Percentiles rank a stretch among this genome's conserved stretches.
These are phyloP conservation scores for Zaprionus davidi DNA, from an alignment of 1,140 invertebrate genomes.

Conservation along the genomic window DNA sequence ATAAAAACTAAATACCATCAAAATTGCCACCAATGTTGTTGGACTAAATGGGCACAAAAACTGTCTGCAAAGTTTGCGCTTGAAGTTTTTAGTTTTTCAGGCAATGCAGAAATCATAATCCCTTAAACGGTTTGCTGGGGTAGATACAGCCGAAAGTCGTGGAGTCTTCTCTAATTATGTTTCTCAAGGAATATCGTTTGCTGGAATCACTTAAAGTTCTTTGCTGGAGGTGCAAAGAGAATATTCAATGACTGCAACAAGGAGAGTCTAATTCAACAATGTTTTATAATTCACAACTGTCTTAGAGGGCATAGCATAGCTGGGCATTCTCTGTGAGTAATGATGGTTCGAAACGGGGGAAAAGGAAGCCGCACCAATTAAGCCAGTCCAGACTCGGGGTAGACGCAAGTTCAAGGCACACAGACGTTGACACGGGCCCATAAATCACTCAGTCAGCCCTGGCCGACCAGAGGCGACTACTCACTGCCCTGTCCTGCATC, in stretches of 20 bases:
- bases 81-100: slow-evolving; percentile 73
- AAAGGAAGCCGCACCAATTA: slow-evolving; percentile 61
- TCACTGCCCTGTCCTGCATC: slow-evolving; percentile 20
- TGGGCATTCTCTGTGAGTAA: slow-evolving; percentile 35
- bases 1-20: slow-evolving; percentile 59
- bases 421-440: slow-evolving; percentile 59
- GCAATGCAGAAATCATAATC: slow-evolving; percentile 75
- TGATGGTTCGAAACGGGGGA: slow-evolving; percentile 30
- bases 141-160: neutral
- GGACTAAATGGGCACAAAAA: slow-evolving; percentile 71
- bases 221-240: neutral
- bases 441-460: slow-evolving; percentile 62
- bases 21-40: slow-evolving; percentile 33
- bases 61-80: slow-evolving; percentile 75
- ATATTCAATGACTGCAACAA: neutral
- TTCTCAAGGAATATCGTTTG: neutral
- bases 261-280: slow-evolving; percentile 1
- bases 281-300: slow-evolving; percentile 16
- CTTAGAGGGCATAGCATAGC: slow-evolving; percentile 27
- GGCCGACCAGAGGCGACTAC: slow-evolving; percentile 28
- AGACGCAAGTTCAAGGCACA: slow-evolving; percentile 63
- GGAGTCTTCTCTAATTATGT: slow-evolving; percentile 4
- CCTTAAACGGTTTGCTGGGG: slow-evolving; percentile 66
- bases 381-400: slow-evolving; percentile 58
- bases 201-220: neutral